These are phyloP conservation scores for Paralichthys olivaceus DNA, from an alignment of 2,113 vertebrate species.

Conservation along the genomic window DNA sequence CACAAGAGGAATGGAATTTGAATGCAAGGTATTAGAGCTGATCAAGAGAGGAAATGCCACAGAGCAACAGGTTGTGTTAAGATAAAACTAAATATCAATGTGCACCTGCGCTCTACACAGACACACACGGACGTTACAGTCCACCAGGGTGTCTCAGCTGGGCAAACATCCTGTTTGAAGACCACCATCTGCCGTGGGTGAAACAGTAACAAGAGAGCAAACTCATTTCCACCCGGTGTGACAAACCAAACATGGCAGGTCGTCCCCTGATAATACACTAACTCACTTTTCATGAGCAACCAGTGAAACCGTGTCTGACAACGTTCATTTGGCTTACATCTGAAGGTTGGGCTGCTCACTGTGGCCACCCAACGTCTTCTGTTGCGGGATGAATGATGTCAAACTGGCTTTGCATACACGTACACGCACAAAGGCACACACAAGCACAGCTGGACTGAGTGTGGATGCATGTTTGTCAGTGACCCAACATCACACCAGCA, in stretches of 20 bases:
- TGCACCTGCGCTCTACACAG: slow-evolving; percentile 4
- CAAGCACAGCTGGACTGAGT: neutral
- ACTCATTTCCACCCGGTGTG: slow-evolving; percentile 57
- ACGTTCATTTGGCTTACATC: slow-evolving; percentile 6
- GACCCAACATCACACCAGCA: slow-evolving; percentile 14
- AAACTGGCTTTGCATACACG: neutral
- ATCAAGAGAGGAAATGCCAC: neutral
- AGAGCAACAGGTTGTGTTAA: neutral
- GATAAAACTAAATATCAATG: slow-evolving; percentile 7
- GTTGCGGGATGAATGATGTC: slow-evolving; percentile 8
- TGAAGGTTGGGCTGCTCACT: neutral
- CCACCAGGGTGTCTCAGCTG: slow-evolving; percentile 56
- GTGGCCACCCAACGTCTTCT: slow-evolving; percentile 7
- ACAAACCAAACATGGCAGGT: slow-evolving; percentile 55
- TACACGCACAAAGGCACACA: slow-evolving; percentile 2
- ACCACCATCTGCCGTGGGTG: slow-evolving; percentile 74
- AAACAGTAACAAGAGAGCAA: slow-evolving; percentile 75
- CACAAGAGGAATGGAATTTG: no score
- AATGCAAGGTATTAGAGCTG: no score
- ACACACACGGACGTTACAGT: slow-evolving; percentile 26
- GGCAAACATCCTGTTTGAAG: slow-evolving; percentile 77
- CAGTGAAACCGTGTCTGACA: slow-evolving; percentile 36
- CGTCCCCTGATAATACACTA: slow-evolving; percentile 46
- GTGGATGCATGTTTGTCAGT: slow-evolving; percentile 25
- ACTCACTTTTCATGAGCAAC: slow-evolving; percentile 59